Conservation (phyloP, 2,888 invertebrate species). For the Nomada lathburiana region DNA sequence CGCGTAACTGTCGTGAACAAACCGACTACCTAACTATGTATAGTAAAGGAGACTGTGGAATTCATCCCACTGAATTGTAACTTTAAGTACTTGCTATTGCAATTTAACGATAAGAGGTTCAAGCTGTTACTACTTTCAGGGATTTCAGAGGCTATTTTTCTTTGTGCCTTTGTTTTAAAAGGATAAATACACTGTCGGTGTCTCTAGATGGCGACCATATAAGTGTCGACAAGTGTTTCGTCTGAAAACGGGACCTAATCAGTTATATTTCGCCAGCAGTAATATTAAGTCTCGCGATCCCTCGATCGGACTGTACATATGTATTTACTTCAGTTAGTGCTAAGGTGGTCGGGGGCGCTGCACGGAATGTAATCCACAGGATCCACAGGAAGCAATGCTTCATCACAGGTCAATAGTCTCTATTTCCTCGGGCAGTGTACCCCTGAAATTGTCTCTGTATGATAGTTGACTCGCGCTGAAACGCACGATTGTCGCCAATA, state of each 20-base stretch:
- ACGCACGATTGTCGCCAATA: background rate
- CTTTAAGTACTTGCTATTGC: background rate
- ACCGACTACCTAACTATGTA: background rate
- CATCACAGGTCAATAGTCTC: slow-evolving; percentile 19
- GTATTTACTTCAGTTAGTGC: background rate
- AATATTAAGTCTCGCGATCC: no score
- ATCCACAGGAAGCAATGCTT: slow-evolving; percentile 10
- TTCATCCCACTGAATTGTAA: slow-evolving; percentile 4
- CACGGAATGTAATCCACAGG: slow-evolving; percentile 4
- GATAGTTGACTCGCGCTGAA: slow-evolving; percentile 2
- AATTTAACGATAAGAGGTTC: slow-evolving; percentile 12
- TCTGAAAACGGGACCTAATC: no score
- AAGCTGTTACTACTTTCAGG: background rate
- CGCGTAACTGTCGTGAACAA: slow-evolving; percentile 13
- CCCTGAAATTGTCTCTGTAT: slow-evolving; percentile 7
- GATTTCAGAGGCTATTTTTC: background rate
- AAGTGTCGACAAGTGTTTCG: no score
- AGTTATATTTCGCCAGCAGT: no score
- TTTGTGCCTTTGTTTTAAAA: no score
- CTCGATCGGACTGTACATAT: no score
- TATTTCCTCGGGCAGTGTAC: slow-evolving; percentile 10
- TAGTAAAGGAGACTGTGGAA: background rate
- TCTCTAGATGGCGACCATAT: no score
- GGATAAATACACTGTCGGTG: no score
- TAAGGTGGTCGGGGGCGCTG: background rate